Conservation (phyloP, 2,888 invertebrate species). For the Enoplolaimus lenunculus region DNA sequence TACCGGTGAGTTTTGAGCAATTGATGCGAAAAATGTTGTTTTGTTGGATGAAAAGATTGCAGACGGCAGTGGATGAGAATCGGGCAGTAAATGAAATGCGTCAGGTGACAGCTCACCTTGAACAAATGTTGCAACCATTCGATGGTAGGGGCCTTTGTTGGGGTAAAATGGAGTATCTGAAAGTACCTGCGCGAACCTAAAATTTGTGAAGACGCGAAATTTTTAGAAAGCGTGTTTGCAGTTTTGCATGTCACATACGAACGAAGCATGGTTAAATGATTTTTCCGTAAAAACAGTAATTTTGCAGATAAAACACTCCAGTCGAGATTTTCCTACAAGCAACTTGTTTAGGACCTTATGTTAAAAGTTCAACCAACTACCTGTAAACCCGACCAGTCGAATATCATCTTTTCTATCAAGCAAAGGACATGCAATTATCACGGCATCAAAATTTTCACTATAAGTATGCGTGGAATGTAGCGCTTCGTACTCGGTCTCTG, state of each 20-base stretch:
- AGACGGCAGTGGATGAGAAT: background rate
- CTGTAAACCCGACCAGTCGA: constrained; percentile 45
- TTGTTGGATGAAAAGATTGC: background rate
- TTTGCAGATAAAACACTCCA: too few species aligned
- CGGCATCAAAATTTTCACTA: constrained; percentile 46
- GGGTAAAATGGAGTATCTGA: constrained; percentile 36
- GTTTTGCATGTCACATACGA: too few species aligned
- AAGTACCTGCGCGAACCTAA: too few species aligned
- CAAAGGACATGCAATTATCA: constrained; percentile 51
- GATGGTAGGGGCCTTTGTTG: constrained; percentile 45
- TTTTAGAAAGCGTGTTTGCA: too few species aligned
- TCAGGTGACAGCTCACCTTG: constrained; percentile 46
- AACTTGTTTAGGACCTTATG: too few species aligned
- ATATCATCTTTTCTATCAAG: constrained; percentile 42
- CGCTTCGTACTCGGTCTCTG: background rate
- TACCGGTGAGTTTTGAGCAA: constrained; percentile 9
- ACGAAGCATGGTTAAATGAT: too few species aligned
- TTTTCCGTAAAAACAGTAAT: too few species aligned
- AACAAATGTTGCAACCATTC: constrained; percentile 49
- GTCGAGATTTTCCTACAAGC: too few species aligned
- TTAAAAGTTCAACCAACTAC: too few species aligned
- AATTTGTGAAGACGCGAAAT: too few species aligned
- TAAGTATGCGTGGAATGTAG: background rate
- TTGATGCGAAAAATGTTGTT: background rate
- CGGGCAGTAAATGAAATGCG: constrained; percentile 23